Percentiles rank a stretch among this genome's conserved stretches.
phyloP scores from a whole-genome alignment of 2,113 vertebrate genomes.

The Brachionichthys hirsutus region DNA sequence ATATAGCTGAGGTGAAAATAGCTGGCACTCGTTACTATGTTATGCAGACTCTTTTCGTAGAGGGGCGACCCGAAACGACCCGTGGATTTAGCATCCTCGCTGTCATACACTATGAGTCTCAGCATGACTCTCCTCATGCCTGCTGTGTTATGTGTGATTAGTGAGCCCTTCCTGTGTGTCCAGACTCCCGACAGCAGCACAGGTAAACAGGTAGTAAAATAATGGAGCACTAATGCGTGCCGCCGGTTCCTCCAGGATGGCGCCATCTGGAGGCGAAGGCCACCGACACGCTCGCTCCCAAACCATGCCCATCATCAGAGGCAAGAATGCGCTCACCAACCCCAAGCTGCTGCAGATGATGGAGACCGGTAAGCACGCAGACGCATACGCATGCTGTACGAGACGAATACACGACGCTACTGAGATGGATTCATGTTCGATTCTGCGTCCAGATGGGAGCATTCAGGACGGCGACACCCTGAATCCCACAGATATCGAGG shows the following conservation, averaged over 20 bases:
- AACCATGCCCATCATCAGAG: slow-evolving; percentile 94
- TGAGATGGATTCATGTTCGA: neutral
- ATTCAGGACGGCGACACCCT: slow-evolving; percentile 87
- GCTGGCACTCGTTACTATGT: slow-evolving; percentile 52
- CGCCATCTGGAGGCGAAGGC: slow-evolving; percentile 86
- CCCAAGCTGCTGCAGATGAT: slow-evolving; percentile 96
- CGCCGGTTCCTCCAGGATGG: slow-evolving; percentile 81
- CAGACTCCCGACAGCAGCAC: too few relatives aligned
- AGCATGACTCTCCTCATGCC: slow-evolving; percentile 61
- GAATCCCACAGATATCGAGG: slow-evolving; percentile 91
- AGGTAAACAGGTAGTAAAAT: too few relatives aligned
- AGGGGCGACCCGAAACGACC: too few relatives aligned
- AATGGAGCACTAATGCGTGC: too few relatives aligned
- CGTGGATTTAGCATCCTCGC: too few relatives aligned
- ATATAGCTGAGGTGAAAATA: too few relatives aligned
- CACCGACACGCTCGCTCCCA: slow-evolving; percentile 94
- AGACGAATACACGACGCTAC: neutral
- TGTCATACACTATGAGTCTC: slow-evolving; percentile 10
- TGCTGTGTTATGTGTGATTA: slow-evolving; percentile 52
- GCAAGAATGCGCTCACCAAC: slow-evolving; percentile 94
- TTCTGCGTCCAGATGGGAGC: slow-evolving; percentile 73
- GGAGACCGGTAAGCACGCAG: slow-evolving; percentile 82
- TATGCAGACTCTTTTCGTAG: too few relatives aligned
- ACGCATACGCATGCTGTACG: neutral
- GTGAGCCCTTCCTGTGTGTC: slow-evolving; percentile 6